Conservation (phyloP, 1,140 invertebrate species). For the Probaryconus sp. region DNA sequence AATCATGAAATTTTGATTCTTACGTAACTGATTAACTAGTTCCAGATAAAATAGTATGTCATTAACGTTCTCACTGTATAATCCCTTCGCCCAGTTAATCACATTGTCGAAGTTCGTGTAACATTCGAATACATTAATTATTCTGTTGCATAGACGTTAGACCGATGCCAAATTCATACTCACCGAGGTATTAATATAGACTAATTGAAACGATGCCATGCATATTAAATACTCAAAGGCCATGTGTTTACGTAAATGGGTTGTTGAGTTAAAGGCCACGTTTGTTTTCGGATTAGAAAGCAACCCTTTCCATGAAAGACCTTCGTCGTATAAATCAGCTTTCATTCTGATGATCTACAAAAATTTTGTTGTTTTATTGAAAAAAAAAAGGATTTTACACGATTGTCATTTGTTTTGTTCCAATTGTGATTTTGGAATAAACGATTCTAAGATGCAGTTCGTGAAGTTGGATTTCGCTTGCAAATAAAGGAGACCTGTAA, state of each 20-base stretch:
- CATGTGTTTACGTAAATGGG: conserved; percentile 1
- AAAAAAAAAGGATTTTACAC: no score
- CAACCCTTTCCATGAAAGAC: neutral
- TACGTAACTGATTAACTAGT: no score
- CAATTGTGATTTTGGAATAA: no score
- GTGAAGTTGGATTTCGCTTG: no score
- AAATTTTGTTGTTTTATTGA: no score
- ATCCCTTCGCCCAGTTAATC: neutral
- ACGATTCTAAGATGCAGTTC: no score
- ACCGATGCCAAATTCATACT: conserved; percentile 5
- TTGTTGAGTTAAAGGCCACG: conserved; percentile 14
- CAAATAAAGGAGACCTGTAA: neutral
- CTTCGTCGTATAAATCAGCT: no score
- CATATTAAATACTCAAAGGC: conserved; percentile 6
- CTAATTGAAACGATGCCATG: conserved; percentile 10
- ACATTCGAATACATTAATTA: conserved; percentile 1
- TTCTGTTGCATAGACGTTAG: conserved; percentile 6
- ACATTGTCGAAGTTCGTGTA: conserved; percentile 10
- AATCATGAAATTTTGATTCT: no score
- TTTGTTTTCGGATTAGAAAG: conserved; percentile 14
- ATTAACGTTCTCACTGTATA: neutral
- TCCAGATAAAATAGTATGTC: no score
- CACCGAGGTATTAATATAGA: conserved; percentile 2
- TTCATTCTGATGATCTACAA: no score
- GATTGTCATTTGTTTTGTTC: no score